Percentiles rank a stretch among this genome's conserved stretches.
Evolutionary conservation across 2,797 vertebrate species (phyloP).

Genomic region (Cyprinella venusta): DNA sequence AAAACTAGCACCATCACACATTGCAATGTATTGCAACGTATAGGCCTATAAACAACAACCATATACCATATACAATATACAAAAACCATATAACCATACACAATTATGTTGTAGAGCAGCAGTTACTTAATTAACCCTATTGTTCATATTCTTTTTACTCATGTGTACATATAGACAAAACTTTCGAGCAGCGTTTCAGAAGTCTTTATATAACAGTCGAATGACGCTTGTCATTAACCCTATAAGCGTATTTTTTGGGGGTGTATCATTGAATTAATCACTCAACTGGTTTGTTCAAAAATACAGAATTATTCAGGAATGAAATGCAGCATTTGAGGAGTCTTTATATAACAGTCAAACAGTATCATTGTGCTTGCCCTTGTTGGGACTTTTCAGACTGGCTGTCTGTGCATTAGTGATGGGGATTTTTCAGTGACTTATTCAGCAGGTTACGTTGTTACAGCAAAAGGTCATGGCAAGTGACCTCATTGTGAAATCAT

Average conservation of each 20-base stretch:
- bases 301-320: background rate
- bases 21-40: background rate
- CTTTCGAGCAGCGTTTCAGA: background rate
- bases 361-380: background rate
- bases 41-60: background rate
- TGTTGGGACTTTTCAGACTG: background rate
- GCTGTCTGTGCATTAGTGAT: background rate
- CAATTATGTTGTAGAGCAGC: background rate
- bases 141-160: background rate
- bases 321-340: background rate
- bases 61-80: too few relatives aligned
- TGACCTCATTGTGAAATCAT: too few relatives aligned
- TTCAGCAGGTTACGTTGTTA: background rate
- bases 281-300: background rate
- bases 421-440: background rate
- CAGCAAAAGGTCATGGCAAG: background rate
- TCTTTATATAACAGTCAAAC: background rate
- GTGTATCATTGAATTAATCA: background rate
- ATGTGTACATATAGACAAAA: background rate
- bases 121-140: background rate
- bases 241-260: background rate
- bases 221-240: background rate
- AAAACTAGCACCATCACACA: slow-evolving; percentile 3
- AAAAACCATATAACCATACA: background rate
- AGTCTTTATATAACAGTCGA: background rate